These are phyloP conservation scores for Laticauda colubrina DNA, from an alignment of 2,113 vertebrate species.

Conservation along the genomic window DNA sequence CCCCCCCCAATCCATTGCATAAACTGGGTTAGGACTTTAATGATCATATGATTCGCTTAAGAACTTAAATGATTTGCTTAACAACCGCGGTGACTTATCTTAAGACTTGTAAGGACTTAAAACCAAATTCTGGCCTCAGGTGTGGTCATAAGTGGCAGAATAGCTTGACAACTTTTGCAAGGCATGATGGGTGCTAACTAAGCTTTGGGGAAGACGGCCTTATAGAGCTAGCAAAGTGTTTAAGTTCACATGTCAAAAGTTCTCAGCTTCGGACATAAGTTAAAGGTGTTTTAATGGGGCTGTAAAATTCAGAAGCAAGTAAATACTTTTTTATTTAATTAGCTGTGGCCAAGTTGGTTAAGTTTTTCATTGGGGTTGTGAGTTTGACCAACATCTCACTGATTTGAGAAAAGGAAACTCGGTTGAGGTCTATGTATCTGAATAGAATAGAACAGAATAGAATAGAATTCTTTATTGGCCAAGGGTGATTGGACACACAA, in stretches of 20 bases:
- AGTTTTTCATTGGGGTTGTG: not conserved
- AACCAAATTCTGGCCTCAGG: too few species aligned
- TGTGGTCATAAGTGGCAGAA: too few species aligned
- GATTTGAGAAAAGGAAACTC: not conserved
- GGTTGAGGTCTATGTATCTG: not conserved
- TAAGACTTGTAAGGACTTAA: too few species aligned
- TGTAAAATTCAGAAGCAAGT: not conserved
- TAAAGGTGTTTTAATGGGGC: not conserved
- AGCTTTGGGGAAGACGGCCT: not conserved
- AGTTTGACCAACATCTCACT: not conserved
- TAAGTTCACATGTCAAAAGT: not conserved
- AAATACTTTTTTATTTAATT: not conserved
- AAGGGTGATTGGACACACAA: too few species aligned
- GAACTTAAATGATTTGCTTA: too few species aligned
- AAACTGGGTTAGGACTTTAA: too few species aligned
- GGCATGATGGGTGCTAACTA: too few species aligned
- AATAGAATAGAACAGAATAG: too few species aligned
- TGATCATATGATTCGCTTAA: too few species aligned
- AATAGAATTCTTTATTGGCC: too few species aligned
- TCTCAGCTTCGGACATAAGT: not conserved
- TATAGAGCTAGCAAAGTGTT: not conserved
- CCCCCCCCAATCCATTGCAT: too few species aligned
- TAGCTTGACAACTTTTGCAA: not conserved
- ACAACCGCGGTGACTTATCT: too few species aligned
- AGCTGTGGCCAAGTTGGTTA: not conserved